A percentile compares a stretch with the other conserved stretches of the same genome.
Conservation (phyloP, 2,888 invertebrate genomes). For the Syrista parreyssii region DNA sequence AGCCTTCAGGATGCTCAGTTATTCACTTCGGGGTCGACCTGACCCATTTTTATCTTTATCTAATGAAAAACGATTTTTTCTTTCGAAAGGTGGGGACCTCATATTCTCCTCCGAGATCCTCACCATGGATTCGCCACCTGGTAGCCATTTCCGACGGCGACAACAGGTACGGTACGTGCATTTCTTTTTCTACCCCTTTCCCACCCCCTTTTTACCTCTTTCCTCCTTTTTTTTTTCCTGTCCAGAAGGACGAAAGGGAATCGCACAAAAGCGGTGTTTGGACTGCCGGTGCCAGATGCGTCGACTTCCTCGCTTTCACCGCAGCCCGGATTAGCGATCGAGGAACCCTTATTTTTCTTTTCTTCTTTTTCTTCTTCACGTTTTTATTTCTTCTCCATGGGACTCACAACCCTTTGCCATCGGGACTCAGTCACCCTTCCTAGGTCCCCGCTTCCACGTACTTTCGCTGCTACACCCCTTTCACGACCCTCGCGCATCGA, state of each 20-base stretch:
- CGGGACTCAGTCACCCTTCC: too few relatives aligned
- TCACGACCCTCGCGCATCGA: too few relatives aligned
- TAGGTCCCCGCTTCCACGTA: too few relatives aligned
- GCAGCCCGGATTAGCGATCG: slow-evolving; percentile 36
- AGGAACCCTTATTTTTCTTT: neutral
- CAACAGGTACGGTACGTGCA: neutral
- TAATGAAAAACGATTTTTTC: neutral
- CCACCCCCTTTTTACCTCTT: too few relatives aligned
- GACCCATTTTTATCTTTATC: neutral
- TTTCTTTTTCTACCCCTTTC: neutral
- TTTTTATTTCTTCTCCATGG: neutral
- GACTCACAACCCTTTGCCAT: too few relatives aligned
- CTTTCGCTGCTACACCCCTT: too few relatives aligned
- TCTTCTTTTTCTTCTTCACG: slow-evolving; percentile 5
- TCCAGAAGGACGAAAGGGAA: slow-evolving; percentile 9
- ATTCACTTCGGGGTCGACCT: neutral
- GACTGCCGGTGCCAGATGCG: slow-evolving; percentile 53
- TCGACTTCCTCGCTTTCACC: slow-evolving; percentile 43
- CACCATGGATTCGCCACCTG: neutral
- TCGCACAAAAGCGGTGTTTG: slow-evolving; percentile 49
- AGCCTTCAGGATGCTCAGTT: neutral
- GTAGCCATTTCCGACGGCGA: neutral
- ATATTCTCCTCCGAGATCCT: neutral
- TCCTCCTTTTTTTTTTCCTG: neutral
- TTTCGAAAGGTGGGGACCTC: neutral